Base-by-base conservation (phyloP, 2,113 vertebrate species). In the Archocentrus centrarchus region DNA sequence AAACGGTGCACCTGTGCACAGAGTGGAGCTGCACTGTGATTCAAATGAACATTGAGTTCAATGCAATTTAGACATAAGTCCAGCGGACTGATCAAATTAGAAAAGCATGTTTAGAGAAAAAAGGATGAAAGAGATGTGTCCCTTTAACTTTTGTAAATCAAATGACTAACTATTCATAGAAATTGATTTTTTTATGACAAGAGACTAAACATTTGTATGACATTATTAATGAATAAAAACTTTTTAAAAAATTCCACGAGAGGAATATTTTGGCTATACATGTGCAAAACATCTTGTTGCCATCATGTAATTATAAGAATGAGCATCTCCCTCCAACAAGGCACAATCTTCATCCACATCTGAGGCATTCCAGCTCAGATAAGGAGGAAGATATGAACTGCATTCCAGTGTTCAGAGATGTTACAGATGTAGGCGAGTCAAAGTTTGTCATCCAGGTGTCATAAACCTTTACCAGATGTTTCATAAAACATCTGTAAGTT, bases 291-390 rank as follows among this genome's bases (percentile, higher is more conserved):
- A n/a, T 73, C 3, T 27, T 53, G 17, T 14, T 20, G 17, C 4
- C 66, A 8, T 53, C 32, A 17, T 53, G 44, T 32, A 53, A 73
- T 30, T 27, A 22, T 2, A 6, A 14, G 50, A 20, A 14, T 18
- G 17, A 53, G 27, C 11, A 37, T 53, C 27, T 59, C 39, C 0
- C 47, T 78, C 53, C 32, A 77, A 37, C n/a, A 8, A 85, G 59
- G 84, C 47, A 63, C 57, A 20, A 55, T 73, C 47, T 35, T 70
- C 50, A 27, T 63, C 30, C 81, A 41, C 55, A 66, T 10, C 59
- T n/a, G 66, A 81, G 63, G 84, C 85, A 88, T 88, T 90, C 79
- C 85, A 79, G 59, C 32, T 62, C 0, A 84, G 88, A 86, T 85
- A 79, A 83, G 13, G 80, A 59, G 57, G n/a, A 27, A 77, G 87